Conservation (phyloP, 2,888 invertebrate genomes). For the Myopa tessellatipennis region DNA sequence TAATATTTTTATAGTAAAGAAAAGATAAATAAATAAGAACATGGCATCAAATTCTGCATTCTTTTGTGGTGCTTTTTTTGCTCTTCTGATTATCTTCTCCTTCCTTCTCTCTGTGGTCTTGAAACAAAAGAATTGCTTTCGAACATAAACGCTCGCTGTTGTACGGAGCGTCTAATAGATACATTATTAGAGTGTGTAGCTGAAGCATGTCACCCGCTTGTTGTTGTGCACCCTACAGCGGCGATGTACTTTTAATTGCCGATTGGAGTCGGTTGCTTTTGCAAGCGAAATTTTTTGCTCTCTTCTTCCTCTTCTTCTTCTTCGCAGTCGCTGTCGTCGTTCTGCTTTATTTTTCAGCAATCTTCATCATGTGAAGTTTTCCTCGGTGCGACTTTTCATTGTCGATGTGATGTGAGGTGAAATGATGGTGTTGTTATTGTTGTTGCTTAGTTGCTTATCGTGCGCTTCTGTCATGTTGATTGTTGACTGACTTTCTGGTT, state of each 20-base stretch:
- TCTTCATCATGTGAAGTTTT: conserved; percentile 18
- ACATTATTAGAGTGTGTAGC: conserved; percentile 19
- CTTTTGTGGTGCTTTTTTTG: not conserved
- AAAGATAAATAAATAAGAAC: not conserved
- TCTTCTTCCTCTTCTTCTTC: not conserved
- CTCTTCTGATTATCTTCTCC: not conserved
- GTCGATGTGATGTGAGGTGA: not conserved
- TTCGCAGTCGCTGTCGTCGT: not conserved
- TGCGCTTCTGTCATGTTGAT: not conserved
- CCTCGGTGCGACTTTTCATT: conserved; percentile 4
- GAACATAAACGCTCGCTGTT: not conserved
- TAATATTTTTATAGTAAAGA: conserved; percentile 1
- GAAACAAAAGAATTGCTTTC: conserved; percentile 24
- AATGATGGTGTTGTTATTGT: conserved; percentile 8
- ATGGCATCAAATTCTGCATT: not conserved
- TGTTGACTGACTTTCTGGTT: not conserved
- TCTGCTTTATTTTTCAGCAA: not conserved
- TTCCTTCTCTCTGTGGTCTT: not conserved
- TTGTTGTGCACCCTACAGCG: conserved; percentile 23
- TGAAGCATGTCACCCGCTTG: conserved; percentile 3
- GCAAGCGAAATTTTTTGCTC: not conserved
- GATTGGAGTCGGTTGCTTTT: not conserved
- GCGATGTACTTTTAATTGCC: conserved; percentile 23
- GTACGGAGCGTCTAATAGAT: conserved; percentile 22
- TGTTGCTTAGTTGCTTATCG: not conserved